Percentiles rank a stretch among this genome's conserved stretches.
Conservation (phyloP, 2,888 invertebrate genomes). For the Eupithecia centaureata region DNA sequence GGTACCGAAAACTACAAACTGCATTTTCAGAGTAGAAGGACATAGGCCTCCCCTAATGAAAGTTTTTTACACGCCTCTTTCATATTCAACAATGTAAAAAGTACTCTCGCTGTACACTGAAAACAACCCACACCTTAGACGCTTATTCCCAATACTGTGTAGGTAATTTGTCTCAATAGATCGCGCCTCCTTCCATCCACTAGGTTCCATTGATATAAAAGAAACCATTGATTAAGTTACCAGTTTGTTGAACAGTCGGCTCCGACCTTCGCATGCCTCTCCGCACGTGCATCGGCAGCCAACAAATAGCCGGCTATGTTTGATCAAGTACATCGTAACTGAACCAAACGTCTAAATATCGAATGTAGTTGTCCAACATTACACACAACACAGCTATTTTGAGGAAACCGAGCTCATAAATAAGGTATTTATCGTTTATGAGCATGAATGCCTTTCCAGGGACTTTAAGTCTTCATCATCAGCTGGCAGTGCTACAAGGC, state of each 20-base stretch:
- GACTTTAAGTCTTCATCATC: not conserved
- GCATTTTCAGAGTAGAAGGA: no score
- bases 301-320: not conserved
- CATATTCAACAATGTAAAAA: no score
- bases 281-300: not conserved
- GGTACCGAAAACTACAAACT: no score
- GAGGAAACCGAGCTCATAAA: not conserved
- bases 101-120: no score
- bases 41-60: no score
- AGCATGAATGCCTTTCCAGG: not conserved
- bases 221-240: not conserved
- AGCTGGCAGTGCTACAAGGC: not conserved
- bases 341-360: conserved; percentile 2
- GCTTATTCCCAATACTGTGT: no score
- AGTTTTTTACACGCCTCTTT: no score
- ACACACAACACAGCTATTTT: conserved; percentile 3
- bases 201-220: not conserved
- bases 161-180: not conserved
- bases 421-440: not conserved
- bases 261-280: not conserved
- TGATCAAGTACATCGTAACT: conserved; percentile 2
- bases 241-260: not conserved
- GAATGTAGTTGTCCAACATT: not conserved
- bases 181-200: not conserved
- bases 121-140: no score